Percentiles rank a stretch among this genome's conserved stretches.
Evolutionary conservation across 2,113 vertebrate genomes (phyloP).

Genomic region (Chiloscyllium plagiosum): DNA sequence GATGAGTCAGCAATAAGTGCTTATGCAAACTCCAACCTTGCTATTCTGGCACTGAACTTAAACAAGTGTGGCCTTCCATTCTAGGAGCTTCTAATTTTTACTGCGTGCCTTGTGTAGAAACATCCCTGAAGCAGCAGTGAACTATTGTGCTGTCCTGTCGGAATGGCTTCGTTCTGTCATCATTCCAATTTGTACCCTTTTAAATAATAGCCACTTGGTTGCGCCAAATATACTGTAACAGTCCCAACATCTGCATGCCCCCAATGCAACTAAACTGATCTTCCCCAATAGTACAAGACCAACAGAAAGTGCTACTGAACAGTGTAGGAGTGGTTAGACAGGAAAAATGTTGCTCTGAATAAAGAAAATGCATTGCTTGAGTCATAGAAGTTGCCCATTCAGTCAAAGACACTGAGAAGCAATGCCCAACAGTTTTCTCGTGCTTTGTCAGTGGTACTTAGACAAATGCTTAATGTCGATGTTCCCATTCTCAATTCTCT

Average conservation of each 20-base stretch:
- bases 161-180: not conserved
- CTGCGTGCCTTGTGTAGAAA: not conserved
- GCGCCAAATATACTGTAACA: not conserved
- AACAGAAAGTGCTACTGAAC: not conserved
- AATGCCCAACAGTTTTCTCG: not conserved
- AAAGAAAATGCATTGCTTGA: not conserved
- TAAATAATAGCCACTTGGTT: not conserved
- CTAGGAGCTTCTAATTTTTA: not conserved
- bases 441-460: not conserved
- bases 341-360: not conserved
- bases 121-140: not conserved
- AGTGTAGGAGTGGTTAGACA: not conserved
- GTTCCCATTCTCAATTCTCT: not conserved
- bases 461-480: not conserved
- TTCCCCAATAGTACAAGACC: not conserved
- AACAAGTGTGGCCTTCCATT: not conserved
- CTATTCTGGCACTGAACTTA: not conserved
- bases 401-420: not conserved
- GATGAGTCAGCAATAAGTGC: not conserved
- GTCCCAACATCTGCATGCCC: not conserved
- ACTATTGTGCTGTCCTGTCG: not conserved
- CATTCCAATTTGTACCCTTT: not conserved
- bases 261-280: not conserved
- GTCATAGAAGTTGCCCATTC: not conserved
- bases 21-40: not conserved